These are phyloP conservation scores for Synanceia verrucosa DNA, from an alignment of 2,797 vertebrate genomes.

Conservation along the genomic window DNA sequence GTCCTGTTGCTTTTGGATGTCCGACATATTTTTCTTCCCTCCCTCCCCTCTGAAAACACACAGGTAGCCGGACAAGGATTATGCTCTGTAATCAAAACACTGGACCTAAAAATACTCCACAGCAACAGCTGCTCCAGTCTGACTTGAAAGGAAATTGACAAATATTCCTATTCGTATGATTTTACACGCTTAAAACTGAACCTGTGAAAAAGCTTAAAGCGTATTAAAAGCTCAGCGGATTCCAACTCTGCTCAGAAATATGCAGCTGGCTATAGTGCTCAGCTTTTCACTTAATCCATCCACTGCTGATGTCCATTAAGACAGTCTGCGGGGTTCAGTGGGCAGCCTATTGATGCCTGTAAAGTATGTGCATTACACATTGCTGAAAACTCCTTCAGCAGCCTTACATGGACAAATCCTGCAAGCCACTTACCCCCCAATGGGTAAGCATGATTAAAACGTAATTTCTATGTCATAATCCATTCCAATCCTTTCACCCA, in stretches of 20 bases:
- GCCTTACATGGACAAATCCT: constrained; percentile 58
- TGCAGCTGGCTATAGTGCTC: constrained; percentile 25
- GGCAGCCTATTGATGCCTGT: constrained; percentile 38
- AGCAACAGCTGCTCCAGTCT: constrained; percentile 43
- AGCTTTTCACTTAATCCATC: constrained; percentile 64
- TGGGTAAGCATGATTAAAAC: constrained; percentile 67
- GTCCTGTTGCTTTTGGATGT: constrained; percentile 72
- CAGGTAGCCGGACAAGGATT: constrained; percentile 66
- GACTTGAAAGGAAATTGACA: constrained; percentile 46
- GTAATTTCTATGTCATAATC: constrained; percentile 60
- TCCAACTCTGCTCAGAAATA: constrained; percentile 40
- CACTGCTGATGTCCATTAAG: constrained; percentile 47
- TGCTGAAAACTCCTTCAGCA: constrained; percentile 36
- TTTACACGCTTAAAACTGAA: constrained; percentile 37
- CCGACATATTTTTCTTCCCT: constrained; percentile 56
- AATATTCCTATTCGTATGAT: constrained; percentile 39
- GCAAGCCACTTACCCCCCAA: constrained; percentile 51
- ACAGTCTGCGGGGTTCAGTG: constrained; percentile 22
- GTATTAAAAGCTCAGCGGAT: constrained; percentile 61
- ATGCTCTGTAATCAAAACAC: constrained; percentile 51
- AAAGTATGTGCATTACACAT: constrained; percentile 37
- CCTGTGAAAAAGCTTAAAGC: constrained; percentile 52
- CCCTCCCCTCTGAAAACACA: constrained; percentile 53
- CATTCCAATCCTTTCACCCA: constrained; percentile 44
- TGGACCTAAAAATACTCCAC: constrained; percentile 50